A percentile compares a stretch with the other conserved stretches of the same genome.
Evolutionary conservation across 2,113 vertebrate genomes (phyloP).

Genomic region (Anarhynchus alexandrinus): DNA sequence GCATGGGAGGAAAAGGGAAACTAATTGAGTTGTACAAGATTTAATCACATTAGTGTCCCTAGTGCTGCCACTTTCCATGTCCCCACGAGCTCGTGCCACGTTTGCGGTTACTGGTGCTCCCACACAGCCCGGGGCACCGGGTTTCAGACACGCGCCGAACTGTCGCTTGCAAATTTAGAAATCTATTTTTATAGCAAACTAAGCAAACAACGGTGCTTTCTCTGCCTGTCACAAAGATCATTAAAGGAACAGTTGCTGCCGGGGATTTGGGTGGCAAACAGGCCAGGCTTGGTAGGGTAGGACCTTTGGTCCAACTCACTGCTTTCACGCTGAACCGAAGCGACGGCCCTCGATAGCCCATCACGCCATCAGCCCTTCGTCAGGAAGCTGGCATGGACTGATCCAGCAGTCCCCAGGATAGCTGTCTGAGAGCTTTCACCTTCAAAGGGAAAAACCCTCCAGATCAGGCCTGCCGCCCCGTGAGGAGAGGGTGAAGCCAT

Average conservation of each 20-base stretch:
- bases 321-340: neutral
- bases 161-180: conserved; percentile 37
- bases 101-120: neutral
- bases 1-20: conserved; percentile 17
- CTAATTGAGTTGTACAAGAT: conserved; percentile 14
- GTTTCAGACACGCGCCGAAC: neutral
- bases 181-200: conserved; percentile 52
- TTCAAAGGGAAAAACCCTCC: neutral
- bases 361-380: neutral
- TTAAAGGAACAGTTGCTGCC: conserved; percentile 8
- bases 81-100: neutral
- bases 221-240: conserved; percentile 14
- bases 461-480: neutral
- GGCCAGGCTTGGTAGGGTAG: neutral
- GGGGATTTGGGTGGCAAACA: neutral
- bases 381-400: neutral
- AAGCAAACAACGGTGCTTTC: conserved; percentile 17
- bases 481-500: neutral
- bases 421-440: neutral
- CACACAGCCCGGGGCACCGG: neutral
- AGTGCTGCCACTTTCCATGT: neutral
- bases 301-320: conserved; percentile 18
- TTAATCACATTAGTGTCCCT: neutral
- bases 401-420: neutral
- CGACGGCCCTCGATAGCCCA: accelerated